These are phyloP conservation scores for Caenorhabditis elegans DNA, from an alignment of 1,140 invertebrate species.

Conservation along the genomic window WBcel235 BX284605.5:12127501-12128000, in stretches of 20 bases:
- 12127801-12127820: background rate
- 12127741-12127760: background rate
- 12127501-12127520: background rate
- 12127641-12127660: background rate
- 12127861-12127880: too few species aligned
- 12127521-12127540: slow-evolving; percentile 16
- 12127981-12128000: too few species aligned
- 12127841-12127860: too few species aligned
- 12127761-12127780: too few species aligned
- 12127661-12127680: background rate
- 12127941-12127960: too few species aligned
- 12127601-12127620: background rate
- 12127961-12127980: too few species aligned
- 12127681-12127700: background rate
- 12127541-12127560: background rate
- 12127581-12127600: background rate
- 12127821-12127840: too few species aligned
- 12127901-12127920: too few species aligned
- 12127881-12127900: too few species aligned
- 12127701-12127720: background rate
- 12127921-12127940: too few species aligned
- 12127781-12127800: background rate
- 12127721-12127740: background rate
- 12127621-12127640: background rate
- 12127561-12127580: background rate